Base-by-base conservation (phyloP, 2,113 vertebrate genomes). In the Prionailurus viverrinus region DNA sequence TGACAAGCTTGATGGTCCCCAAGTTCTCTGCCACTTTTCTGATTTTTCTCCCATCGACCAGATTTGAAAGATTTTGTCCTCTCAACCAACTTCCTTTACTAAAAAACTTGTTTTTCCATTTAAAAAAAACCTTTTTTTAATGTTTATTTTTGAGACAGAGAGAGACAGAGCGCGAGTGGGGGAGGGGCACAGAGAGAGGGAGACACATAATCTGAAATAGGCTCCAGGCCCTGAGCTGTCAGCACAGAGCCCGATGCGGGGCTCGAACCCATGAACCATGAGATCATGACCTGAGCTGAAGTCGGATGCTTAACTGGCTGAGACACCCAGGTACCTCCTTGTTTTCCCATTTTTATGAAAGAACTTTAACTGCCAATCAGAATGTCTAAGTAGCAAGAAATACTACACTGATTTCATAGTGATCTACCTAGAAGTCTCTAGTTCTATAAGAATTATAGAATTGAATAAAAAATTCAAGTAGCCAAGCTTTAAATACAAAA, bases 51-150 rank as follows among this genome's bases (percentile, higher is more conserved):
- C 45, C 33, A 74, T 0, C 25, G 71, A 31, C 25, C 19, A 80
- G 5, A 86, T 33, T 51, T 25, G 39, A 65, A 76, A 83, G 55
- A 51, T n/a, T 58, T 12, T 87, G 63, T 66, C 33, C 55, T 88
- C 66, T 95, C 27, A 95, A 83, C 45, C 51, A 90, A 93, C 19
- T 33, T 95, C 11, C 10, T 53, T 89, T 51, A 81, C 45, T 79
- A 33, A 80, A 93, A 85, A 21, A n/a, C 13, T 61, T 69, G 16
- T 16, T 92, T 91, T 80, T 74, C 23, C 19, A 69, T 45, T 45
- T 9, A 9, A 45, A 45, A 45, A 45, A 45, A 45, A 8, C 1
- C 8, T 1, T 45, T 45, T 45, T 45, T 45, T 9, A 45, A 45
- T 45, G 45, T 45, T 45, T 45, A 45, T 45, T 45, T 45, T 45